Conservation (phyloP, 1,140 invertebrate genomes). For the Phthorimaea operculella region DNA sequence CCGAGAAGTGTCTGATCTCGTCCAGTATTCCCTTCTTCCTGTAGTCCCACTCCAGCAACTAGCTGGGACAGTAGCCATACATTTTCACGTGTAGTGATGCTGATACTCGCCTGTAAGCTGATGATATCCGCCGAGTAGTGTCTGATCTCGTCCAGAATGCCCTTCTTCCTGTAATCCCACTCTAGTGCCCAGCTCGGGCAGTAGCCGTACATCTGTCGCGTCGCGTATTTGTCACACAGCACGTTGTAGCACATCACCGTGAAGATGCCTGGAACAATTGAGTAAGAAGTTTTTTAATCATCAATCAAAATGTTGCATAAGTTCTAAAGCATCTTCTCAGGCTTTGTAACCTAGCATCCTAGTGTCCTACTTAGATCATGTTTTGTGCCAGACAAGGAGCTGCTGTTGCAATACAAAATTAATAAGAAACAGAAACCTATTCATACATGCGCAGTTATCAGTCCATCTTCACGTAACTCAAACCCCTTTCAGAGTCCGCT, state of each 20-base stretch:
- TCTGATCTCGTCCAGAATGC: constrained; percentile 96
- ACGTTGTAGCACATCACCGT: constrained; percentile 99
- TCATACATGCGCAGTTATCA: no score
- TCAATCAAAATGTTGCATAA: no score
- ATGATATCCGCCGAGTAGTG: constrained; percentile 99
- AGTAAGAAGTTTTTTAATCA: no score
- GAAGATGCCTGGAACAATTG: constrained; percentile 82
- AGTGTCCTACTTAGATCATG: no score
- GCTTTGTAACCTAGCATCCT: no score
- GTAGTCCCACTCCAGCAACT: constrained; percentile 98
- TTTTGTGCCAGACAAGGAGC: no score
- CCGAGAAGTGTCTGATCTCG: constrained; percentile 95
- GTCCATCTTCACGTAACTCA: no score
- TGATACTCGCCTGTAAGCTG: constrained; percentile 73
- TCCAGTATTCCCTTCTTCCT: constrained; percentile 96
- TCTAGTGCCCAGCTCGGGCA: constrained; percentile 97
- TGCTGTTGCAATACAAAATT: no score
- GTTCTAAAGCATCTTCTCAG: no score
- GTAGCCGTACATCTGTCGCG: constrained; percentile 96
- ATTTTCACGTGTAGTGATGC: constrained; percentile 36
- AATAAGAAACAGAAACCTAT: no score
- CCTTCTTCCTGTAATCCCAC: constrained; percentile 98
- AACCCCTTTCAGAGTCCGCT: background rate
- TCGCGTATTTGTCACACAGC: constrained; percentile 98
- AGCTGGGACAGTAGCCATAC: constrained; percentile 97